A percentile compares a stretch with the other conserved stretches of the same genome.
Evolutionary conservation across 2,113 vertebrate genomes (phyloP).

Genomic region (Nymphicus hollandicus): DNA sequence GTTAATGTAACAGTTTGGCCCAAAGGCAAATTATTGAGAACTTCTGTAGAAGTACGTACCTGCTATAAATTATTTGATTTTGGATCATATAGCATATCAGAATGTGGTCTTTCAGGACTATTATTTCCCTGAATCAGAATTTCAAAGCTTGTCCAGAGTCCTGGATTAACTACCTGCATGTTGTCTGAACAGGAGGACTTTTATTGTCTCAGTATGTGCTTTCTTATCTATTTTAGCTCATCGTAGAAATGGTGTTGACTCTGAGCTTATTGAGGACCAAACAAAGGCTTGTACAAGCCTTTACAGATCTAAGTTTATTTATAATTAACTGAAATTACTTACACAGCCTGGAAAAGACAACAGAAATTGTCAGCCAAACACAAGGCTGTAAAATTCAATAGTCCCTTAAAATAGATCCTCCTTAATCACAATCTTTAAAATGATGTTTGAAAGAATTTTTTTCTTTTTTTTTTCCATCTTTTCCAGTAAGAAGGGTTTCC

Average conservation of each 20-base stretch:
- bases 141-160: not conserved
- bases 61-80: not conserved
- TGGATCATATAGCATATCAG: not conserved
- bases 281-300: not conserved
- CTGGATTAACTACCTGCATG: not conserved
- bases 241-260: not conserved
- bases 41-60: not conserved
- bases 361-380: not conserved
- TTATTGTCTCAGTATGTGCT: not conserved
- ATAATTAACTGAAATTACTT: slow-evolving; percentile 14
- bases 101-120: not conserved
- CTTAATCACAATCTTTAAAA: not conserved
- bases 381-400: not conserved
- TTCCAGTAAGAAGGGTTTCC: not conserved
- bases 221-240: not conserved
- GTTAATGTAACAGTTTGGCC: not conserved
- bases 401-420: not conserved
- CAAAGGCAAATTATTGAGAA: not conserved
- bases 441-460: not conserved
- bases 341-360: not conserved
- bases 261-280: not conserved
- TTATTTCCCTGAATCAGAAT: not conserved
- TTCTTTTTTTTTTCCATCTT: not conserved
- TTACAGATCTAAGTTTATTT: not conserved
- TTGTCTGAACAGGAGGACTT: not conserved